Evolutionary conservation across 92 coral and sea anemone genomes (phyloP), one percentile per base, ranked within the genome.

Genomic region (Virgularia gustaviana): DNA sequence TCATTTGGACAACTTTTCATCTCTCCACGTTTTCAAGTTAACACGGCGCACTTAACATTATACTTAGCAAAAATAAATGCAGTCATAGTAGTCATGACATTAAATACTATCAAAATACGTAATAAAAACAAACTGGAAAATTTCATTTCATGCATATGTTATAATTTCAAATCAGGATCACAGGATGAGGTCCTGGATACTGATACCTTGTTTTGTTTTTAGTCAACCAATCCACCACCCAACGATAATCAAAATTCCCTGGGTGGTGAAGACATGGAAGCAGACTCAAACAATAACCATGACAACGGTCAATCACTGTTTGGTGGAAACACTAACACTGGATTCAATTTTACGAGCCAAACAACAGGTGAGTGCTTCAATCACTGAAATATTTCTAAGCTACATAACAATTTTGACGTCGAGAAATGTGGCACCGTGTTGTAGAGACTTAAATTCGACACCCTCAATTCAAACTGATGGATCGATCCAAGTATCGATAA

Each of bases 201-300:
- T 12, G 9, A 30, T 6, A 19, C 37, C 18, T 65, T 36, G 2
- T 28, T 41, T 51, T 32, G 29, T 0, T 24, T 45, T 15, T 45
- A 49, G 75, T 18, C 60, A 51, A n/a, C 47, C 10, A 22, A 36
- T 19, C 7, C 75, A 0, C 66, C 66, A 5, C 60, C 33, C 55
- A 27, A 2, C 35, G 75, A 68, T 18, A 68, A 68, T 47, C 60
- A 30, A 49, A 68, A 68, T 20, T 68, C 75, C n/a, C 34, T 49
- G 42, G 75, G 61, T 4, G 75, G 75, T 0, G 75, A 68, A 32
- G 75, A 68, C 1, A 68, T 68, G 75, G 75, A 68, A 1, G 75
- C 61, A 3, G 75, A 68, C 47, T 68, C 75, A 20, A 68, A 49
- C 25, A 68, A 35, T 49, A 68, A 68, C 39, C 60, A 68, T 52